phyloP scores from a whole-genome alignment of 2,888 invertebrate species.

The Hanleya hanleyi region DNA sequence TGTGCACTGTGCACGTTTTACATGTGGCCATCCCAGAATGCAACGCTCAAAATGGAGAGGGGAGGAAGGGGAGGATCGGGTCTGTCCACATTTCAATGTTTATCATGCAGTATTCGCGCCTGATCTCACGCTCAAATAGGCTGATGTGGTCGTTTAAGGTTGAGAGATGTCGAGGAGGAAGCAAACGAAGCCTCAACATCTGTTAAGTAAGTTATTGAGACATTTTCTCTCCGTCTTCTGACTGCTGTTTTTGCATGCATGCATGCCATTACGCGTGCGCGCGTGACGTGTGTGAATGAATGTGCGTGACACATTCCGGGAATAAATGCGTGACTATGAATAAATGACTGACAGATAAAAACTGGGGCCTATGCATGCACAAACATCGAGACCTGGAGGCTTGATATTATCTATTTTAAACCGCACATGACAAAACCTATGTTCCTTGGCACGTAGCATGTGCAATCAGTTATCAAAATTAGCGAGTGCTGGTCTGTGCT shows the following conservation, averaged over 20 bases:
- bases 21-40: conserved; percentile 47
- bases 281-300: conserved; percentile 44
- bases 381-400: background rate
- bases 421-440: background rate
- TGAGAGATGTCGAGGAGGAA: conserved; percentile 47
- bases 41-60: conserved; percentile 58
- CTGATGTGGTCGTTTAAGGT: conserved; percentile 9
- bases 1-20: conserved; percentile 20
- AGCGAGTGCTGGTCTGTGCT: conserved; percentile 9
- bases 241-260: conserved; percentile 53
- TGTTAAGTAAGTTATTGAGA: conserved; percentile 16
- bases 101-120: conserved; percentile 30
- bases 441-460: conserved; percentile 32
- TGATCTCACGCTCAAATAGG: conserved; percentile 34
- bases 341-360: conserved; percentile 6
- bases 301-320: conserved; percentile 33
- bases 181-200: conserved; percentile 62
- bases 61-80: conserved; percentile 52
- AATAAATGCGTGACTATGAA: conserved; percentile 26
- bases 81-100: conserved; percentile 48
- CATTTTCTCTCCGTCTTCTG: background rate
- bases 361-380: background rate
- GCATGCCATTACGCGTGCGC: conserved; percentile 64
- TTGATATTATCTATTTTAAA: background rate
- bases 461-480: conserved; percentile 17